Base-by-base conservation (phyloP, 2,113 vertebrate species). In the Oncorhynchus clarkii region DNA sequence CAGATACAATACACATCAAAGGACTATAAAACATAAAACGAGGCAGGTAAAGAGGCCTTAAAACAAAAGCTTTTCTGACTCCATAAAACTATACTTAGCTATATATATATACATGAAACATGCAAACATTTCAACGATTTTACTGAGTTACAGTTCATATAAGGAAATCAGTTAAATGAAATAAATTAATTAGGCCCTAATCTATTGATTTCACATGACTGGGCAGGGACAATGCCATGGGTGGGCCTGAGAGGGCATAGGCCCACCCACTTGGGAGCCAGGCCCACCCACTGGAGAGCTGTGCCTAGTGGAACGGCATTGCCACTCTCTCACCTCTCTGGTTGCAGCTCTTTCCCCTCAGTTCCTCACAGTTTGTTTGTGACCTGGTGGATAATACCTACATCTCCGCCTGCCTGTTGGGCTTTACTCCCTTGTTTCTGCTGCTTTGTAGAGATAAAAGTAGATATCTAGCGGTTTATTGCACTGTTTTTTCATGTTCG, bases 11-110 rank as follows among this genome's bases (percentile, higher is more conserved):
- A 49, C 72, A 86, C 85, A 80, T 91, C 83, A 88, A 86, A 88
- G 86, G 65, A 57, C 12, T 78, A 73, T 39, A 67, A 67, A 83
- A 76, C 78, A 86, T 80, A 83, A 70, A 78, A n/a, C 82, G 80
- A 86, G 76, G 75, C 81, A 66, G 75, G 65, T 71, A 78, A 67
- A 89, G 85, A 88, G 72, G 84, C 80, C 77, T 84, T 84, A 85
- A 86, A 84, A 73, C 81, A 72, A 82, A 82, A 74, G 73, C 76
- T 83, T 82, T 85, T 78, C 78, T 86, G 83, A 88, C 84, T 84
- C 72, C n/a, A 75, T 75, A 22, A 75, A 77, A 79, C 69, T 71
- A 86, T 87, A 78, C 68, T 78, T 80, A 45, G 11, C 39, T 11
- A 45, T 11, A 45, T 24, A 24, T 24, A 45, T 39, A 39, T 9